phyloP scores from a whole-genome alignment of 2,797 vertebrate species.

The Chiropotes sagulatus region DNA sequence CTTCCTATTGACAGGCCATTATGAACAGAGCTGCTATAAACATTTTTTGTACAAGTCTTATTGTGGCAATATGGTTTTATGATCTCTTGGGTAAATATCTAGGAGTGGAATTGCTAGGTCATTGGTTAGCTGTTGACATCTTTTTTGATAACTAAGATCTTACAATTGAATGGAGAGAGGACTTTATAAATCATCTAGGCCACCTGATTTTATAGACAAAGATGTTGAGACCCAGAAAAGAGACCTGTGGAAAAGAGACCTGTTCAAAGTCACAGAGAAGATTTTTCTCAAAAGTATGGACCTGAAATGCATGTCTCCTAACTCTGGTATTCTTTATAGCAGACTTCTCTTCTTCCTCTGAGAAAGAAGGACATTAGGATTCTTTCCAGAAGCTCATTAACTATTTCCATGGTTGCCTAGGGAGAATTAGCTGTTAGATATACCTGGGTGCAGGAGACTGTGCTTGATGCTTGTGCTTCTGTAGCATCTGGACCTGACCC shows the following conservation, averaged over 20 bases:
- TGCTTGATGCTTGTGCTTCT: background rate
- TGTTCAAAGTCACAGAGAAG: background rate
- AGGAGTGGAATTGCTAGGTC: background rate
- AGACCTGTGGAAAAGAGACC: background rate
- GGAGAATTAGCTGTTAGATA: background rate
- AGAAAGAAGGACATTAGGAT: background rate
- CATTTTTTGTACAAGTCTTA: background rate
- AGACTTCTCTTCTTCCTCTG: background rate
- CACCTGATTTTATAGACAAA: background rate
- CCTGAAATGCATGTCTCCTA: background rate
- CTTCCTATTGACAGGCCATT: background rate
- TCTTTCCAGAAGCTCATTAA: conserved; percentile 12
- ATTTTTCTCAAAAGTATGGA: background rate
- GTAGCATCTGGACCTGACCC: background rate
- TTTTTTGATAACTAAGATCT: conserved; percentile 34
- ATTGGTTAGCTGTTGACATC: background rate
- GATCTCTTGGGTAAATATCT: background rate
- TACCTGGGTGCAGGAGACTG: background rate
- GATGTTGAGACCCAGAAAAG: background rate
- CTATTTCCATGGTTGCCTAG: background rate
- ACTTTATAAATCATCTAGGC: background rate
- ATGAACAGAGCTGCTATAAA: background rate
- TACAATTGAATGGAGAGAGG: background rate
- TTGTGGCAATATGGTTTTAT: background rate
- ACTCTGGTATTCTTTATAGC: background rate